Evolutionary conservation across 2,888 invertebrate genomes (phyloP).

Genomic region (Liodrosophila aerea): DNA sequence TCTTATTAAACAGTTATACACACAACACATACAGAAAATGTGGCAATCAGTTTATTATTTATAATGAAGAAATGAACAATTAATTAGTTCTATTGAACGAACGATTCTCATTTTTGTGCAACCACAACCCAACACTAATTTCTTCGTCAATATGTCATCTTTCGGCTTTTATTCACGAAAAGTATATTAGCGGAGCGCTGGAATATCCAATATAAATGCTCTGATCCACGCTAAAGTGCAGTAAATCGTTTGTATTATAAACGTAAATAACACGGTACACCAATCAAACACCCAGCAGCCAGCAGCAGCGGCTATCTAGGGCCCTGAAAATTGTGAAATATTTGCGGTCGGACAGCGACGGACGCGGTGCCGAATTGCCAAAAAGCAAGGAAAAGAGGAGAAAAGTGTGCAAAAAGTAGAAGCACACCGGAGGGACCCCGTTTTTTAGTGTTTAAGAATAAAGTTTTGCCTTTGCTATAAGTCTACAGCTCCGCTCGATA

Average conservation of each 20-base stretch:
- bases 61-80: not conserved
- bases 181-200: constrained; percentile 52
- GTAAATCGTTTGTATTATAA: constrained; percentile 12
- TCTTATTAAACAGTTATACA: too few species aligned
- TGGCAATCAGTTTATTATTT: too few species aligned
- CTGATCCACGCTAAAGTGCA: constrained; percentile 35
- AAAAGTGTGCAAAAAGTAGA: constrained; percentile 12
- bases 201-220: constrained; percentile 48
- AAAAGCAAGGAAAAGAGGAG: constrained; percentile 24
- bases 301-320: constrained; percentile 26
- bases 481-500: constrained; percentile 41
- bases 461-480: constrained; percentile 45
- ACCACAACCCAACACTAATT: constrained; percentile 46
- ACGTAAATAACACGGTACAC: constrained; percentile 20
- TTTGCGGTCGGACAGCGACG: constrained; percentile 43
- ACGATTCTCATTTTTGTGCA: constrained; percentile 23
- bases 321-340: constrained; percentile 40
- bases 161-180: constrained; percentile 74
- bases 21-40: too few species aligned
- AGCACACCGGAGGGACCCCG: constrained; percentile 21
- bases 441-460: constrained; percentile 61
- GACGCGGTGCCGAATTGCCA: constrained; percentile 51
- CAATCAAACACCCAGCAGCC: constrained; percentile 13
- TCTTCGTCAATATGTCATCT: constrained; percentile 71
- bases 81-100: constrained; percentile 19